Percentiles rank a stretch among this genome's conserved stretches.
These are phyloP conservation scores for Alouatta palliata DNA, from an alignment of 2,113 vertebrate genomes.

Conservation along the genomic window DNA sequence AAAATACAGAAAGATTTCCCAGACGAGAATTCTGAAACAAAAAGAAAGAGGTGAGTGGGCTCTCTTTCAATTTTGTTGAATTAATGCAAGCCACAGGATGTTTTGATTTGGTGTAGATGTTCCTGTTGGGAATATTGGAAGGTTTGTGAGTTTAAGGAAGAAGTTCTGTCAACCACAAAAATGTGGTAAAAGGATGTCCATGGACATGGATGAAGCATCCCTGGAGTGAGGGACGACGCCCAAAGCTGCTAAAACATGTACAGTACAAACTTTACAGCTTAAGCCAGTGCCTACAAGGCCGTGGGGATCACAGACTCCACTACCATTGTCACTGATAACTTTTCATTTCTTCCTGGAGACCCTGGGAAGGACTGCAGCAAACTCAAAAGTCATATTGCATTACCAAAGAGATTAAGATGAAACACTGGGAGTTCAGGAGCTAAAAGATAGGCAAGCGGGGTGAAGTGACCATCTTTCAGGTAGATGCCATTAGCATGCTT, in stretches of 20 bases:
- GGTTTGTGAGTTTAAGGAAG: background rate
- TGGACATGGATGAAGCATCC: background rate
- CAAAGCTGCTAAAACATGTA: background rate
- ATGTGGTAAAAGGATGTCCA: background rate
- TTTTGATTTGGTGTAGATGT: background rate
- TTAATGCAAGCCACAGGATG: background rate
- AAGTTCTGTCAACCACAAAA: background rate
- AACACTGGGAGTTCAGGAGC: slow-evolving; percentile 18
- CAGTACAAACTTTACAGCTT: background rate
- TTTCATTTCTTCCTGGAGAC: background rate
- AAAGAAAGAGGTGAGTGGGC: background rate
- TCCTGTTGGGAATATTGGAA: background rate
- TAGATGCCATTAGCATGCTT: slow-evolving; percentile 43
- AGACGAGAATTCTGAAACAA: background rate
- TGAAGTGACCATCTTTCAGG: slow-evolving; percentile 66
- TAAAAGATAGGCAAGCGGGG: slow-evolving; percentile 34
- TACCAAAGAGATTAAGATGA: slow-evolving; percentile 56
- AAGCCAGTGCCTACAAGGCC: background rate
- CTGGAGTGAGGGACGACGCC: background rate
- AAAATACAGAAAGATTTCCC: background rate
- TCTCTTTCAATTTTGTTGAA: background rate
- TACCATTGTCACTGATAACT: background rate
- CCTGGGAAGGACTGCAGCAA: background rate
- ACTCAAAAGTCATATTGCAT: slow-evolving; percentile 54
- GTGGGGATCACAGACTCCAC: background rate